Conservation (phyloP, 2,113 vertebrate species). For the Calidris pugnax region DNA sequence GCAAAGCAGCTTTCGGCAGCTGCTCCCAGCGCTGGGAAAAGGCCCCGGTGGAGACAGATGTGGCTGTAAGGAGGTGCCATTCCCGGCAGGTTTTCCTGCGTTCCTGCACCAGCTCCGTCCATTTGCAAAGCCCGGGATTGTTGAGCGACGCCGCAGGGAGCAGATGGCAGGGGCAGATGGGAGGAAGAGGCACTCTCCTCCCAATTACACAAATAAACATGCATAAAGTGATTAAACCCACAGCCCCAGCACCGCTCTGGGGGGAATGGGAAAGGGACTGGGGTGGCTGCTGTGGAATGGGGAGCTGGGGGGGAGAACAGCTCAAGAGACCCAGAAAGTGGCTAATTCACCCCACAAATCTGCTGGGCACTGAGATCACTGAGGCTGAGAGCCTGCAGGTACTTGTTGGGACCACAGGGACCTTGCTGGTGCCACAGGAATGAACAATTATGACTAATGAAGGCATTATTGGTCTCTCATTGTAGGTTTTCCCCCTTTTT, state of each 20-base stretch:
- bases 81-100: neutral
- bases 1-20: neutral
- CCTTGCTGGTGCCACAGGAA: rapidly evolving
- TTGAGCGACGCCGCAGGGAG: constrained; percentile 31
- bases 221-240: constrained; percentile 68
- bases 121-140: neutral
- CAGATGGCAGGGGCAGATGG: constrained; percentile 80
- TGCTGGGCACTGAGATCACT: neutral
- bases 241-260: neutral
- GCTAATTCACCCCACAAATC: neutral
- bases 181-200: constrained; percentile 56
- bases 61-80: rapidly evolving
- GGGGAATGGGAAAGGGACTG: neutral
- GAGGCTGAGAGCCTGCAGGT: neutral
- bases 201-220: constrained; percentile 69
- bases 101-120: neutral
- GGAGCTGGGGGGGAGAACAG: rapidly evolving
- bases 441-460: rapidly evolving
- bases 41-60: neutral
- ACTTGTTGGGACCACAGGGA: neutral
- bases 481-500: neutral
- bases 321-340: neutral
- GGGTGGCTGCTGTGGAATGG: neutral
- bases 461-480: too few species aligned
- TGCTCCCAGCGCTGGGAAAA: neutral